These are phyloP conservation scores for Volucella inflata DNA, from an alignment of 2,888 invertebrate species.

Conservation along the genomic window DNA sequence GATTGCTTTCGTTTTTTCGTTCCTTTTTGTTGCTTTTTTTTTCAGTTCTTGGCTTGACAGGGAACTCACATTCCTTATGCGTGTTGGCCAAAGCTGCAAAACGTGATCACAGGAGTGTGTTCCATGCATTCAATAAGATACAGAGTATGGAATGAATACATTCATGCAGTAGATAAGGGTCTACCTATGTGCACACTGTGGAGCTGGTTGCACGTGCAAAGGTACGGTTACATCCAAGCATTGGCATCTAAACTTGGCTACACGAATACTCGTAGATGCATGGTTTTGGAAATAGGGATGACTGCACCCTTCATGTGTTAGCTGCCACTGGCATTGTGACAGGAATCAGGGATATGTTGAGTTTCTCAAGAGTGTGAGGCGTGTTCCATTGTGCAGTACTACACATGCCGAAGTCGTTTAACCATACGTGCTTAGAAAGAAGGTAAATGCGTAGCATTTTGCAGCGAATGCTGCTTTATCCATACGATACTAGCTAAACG, in stretches of 20 bases:
- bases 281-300: conserved; percentile 55
- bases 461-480: conserved; percentile 65
- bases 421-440: not conserved
- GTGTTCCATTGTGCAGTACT: conserved; percentile 44
- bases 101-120: conserved; percentile 59
- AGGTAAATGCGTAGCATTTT: conserved; percentile 62
- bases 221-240: not conserved
- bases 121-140: conserved; percentile 13
- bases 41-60: conserved; percentile 21
- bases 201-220: conserved; percentile 47
- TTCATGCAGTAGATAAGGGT: conserved; percentile 11
- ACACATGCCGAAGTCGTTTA: not conserved
- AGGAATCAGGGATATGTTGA: conserved; percentile 64
- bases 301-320: conserved; percentile 52
- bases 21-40: not conserved
- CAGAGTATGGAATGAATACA: too few relatives aligned
- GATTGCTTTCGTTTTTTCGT: too few relatives aligned
- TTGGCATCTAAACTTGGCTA: conserved; percentile 37
- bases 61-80: conserved; percentile 1
- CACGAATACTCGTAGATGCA: conserved; percentile 36
- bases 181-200: not conserved
- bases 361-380: conserved; percentile 25
- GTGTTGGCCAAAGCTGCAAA: conserved; percentile 32
- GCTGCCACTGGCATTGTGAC: conserved; percentile 61
- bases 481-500: conserved; percentile 24